Conservation (phyloP, 2,113 vertebrate genomes). For the Ctenodactylus gundi region DNA sequence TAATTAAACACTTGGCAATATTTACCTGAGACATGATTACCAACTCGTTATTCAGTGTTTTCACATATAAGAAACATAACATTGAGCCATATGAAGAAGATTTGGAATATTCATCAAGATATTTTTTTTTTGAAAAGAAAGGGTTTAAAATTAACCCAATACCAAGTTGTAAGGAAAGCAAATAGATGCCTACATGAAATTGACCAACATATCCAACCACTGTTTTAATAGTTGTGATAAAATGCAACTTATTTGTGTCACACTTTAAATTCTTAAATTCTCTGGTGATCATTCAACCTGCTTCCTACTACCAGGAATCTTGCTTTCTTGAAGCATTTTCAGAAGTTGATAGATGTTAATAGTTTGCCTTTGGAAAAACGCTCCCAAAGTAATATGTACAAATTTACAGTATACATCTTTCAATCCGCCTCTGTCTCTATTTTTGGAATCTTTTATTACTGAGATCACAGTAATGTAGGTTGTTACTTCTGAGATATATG, state of each 20-base stretch:
- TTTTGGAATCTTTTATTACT: background rate
- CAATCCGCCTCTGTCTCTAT: background rate
- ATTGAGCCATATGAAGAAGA: background rate
- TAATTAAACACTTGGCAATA: background rate
- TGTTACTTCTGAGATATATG: background rate
- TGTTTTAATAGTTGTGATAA: conserved; percentile 12
- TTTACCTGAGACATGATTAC: background rate
- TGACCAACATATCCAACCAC: background rate
- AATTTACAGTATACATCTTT: background rate
- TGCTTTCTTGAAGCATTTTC: conserved; percentile 1
- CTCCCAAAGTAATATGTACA: background rate
- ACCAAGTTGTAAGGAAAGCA: background rate
- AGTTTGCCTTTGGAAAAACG: background rate
- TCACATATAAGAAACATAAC: background rate
- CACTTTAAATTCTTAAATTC: background rate
- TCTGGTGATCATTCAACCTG: background rate
- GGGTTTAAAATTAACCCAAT: background rate
- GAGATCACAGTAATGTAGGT: background rate
- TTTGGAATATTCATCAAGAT: background rate
- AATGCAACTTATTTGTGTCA: background rate
- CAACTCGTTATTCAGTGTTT: background rate
- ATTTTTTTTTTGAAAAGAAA: background rate
- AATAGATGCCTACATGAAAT: background rate
- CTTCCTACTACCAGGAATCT: background rate
- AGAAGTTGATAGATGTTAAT: background rate